Conservation (phyloP, 2,113 vertebrate genomes). For the Turdus rufiventris region DNA sequence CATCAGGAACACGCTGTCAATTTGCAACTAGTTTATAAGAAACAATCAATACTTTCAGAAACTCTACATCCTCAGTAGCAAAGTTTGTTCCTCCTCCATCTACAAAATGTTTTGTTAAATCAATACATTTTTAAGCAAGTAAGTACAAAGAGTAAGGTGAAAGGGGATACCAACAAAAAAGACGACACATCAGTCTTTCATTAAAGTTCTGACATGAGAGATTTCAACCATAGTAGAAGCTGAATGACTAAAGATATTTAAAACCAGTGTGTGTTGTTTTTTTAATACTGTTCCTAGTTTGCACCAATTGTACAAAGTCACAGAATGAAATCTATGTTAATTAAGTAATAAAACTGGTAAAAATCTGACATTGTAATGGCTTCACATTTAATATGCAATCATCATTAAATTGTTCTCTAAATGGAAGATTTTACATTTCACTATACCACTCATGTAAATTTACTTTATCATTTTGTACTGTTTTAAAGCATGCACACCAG, state of each 20-base stretch:
- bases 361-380: not conserved
- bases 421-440: not conserved
- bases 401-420: not conserved
- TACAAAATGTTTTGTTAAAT: not conserved
- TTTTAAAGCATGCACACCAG: not conserved
- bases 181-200: not conserved
- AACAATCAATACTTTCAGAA: constrained; percentile 23
- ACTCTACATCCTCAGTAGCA: not conserved
- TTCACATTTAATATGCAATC: not conserved
- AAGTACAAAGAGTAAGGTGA: not conserved
- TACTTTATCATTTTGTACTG: not conserved
- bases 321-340: not conserved
- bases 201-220: not conserved
- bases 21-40: not conserved
- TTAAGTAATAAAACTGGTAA: not conserved
- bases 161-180: not conserved
- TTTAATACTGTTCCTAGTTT: not conserved
- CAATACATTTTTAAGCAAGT: not conserved
- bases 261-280: not conserved
- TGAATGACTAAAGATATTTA: not conserved
- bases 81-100: not conserved
- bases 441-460: not conserved
- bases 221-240: not conserved
- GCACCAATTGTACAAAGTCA: not conserved
- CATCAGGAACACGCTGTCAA: not conserved